Evolutionary conservation across 2,113 vertebrate genomes (phyloP).

Genomic region (Oreocharis arfaki): DNA sequence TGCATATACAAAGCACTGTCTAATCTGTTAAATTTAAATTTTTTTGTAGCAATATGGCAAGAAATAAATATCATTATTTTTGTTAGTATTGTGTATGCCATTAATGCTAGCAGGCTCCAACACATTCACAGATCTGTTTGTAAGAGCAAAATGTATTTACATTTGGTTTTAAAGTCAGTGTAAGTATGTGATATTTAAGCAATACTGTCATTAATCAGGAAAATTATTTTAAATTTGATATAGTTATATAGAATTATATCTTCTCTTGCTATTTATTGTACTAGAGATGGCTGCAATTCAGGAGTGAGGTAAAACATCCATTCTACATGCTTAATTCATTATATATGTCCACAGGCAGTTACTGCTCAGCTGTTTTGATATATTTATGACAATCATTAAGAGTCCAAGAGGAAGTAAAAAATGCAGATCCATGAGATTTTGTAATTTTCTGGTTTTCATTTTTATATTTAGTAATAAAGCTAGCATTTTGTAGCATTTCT

Average conservation of each 20-base stretch:
- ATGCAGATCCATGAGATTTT: background rate
- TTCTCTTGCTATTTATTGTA: background rate
- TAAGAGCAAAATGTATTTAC: background rate
- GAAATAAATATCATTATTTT: background rate
- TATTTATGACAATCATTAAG: background rate
- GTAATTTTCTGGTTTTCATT: background rate
- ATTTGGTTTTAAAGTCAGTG: background rate
- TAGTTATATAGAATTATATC: background rate
- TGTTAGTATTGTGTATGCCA: background rate
- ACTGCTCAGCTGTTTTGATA: background rate
- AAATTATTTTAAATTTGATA: background rate
- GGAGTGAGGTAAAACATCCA: background rate
- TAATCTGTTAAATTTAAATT: background rate
- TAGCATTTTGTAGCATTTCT: background rate
- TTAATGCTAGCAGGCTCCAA: background rate
- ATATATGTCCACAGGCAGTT: background rate
- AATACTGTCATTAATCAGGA: background rate
- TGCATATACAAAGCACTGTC: background rate
- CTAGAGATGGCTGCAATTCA: background rate
- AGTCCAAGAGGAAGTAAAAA: background rate
- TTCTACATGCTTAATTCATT: background rate
- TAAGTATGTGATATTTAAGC: background rate
- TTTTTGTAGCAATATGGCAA: background rate
- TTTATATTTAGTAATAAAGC: background rate
- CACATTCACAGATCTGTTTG: background rate